Percentiles rank a stretch among this genome's conserved stretches.
These are phyloP conservation scores for Temnothorax nylanderi DNA, from an alignment of 1,140 invertebrate genomes.

Conservation along the genomic window DNA sequence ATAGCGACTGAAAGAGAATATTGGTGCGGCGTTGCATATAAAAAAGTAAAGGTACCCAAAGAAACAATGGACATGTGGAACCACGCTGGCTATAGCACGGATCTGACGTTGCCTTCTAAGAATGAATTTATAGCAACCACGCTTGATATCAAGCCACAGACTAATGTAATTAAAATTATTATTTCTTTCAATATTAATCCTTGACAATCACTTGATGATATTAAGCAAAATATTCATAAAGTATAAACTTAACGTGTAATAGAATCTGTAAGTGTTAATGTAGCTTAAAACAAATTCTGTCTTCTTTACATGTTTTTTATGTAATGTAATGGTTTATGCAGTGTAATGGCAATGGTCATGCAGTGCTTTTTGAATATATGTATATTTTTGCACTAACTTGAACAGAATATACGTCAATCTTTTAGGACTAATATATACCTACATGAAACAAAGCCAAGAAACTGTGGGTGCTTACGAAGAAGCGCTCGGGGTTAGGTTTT, in stretches of 20 bases:
- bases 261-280: too few species aligned
- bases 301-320: background rate
- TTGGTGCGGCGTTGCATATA: conserved; percentile 98
- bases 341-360: too few species aligned
- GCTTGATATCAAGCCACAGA: conserved; percentile 84
- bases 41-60: conserved; percentile 89
- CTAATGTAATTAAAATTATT: background rate
- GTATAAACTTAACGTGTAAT: background rate
- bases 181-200: background rate
- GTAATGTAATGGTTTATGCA: too few species aligned
- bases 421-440: too few species aligned
- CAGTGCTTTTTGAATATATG: too few species aligned
- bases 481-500: too few species aligned
- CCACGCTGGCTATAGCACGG: conserved; percentile 87
- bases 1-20: conserved; percentile 90
- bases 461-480: too few species aligned
- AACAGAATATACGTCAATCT: too few species aligned
- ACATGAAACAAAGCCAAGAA: too few species aligned
- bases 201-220: background rate
- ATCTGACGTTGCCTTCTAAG: conserved; percentile 91
- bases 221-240: background rate
- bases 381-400: too few species aligned
- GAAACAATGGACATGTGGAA: conserved; percentile 90
- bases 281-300: background rate
- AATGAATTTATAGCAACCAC: too few species aligned